Evolutionary conservation across 2,888 invertebrate genomes (phyloP), one percentile per base, ranked within the genome.

Genomic region (Crematogaster levior): DNA sequence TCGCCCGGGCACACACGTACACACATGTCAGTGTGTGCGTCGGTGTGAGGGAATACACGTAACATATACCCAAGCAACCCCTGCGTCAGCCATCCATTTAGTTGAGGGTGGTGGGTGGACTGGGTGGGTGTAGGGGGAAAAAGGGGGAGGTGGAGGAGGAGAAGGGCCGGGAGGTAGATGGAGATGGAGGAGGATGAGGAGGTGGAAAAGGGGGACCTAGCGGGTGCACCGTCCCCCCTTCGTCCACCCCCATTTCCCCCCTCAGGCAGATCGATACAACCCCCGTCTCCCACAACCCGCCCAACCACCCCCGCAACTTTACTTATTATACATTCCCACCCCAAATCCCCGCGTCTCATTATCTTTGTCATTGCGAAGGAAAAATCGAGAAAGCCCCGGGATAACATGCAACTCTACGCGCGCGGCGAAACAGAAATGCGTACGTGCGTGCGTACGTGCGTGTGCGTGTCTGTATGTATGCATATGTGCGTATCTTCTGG

Each of bases 91-190:
- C 94, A 94, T 94, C 94, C 94, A 94, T 94, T 94, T 93, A 93
- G 94, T 93, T 92, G 91, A 92, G 91, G 91, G 95, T 95, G 95
- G 96, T 95, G 95, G 95, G 95, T 95, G 95, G 95, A 95, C 95
- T 95, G 95, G 95, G 95, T 95, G 95, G 95, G 95, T 95, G 85
- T 84, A 95, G 95, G 95, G 95, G 94, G 94, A 94, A 94, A 93
- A 94, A 61, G 95, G 95, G 95, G 95, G 95, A 84, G 85, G 95
- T 95, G 95, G 95, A 94, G 93, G 94, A 94, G 94, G 94, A 94
- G 94, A 95, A 94, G 95, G 95, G 95, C 95, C 94, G 95, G 95
- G 94, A 66, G 77, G 77, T 77, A 66, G 77, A 66, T 66, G 77
- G 66, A 66, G 53, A 77, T 66, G 66, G 77, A 66, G 75, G 75